A percentile compares a stretch with the other conserved stretches of the same genome.
Evolutionary conservation across 2,797 vertebrate species (phyloP).

Genomic region (Leptoclinus maculatus): DNA sequence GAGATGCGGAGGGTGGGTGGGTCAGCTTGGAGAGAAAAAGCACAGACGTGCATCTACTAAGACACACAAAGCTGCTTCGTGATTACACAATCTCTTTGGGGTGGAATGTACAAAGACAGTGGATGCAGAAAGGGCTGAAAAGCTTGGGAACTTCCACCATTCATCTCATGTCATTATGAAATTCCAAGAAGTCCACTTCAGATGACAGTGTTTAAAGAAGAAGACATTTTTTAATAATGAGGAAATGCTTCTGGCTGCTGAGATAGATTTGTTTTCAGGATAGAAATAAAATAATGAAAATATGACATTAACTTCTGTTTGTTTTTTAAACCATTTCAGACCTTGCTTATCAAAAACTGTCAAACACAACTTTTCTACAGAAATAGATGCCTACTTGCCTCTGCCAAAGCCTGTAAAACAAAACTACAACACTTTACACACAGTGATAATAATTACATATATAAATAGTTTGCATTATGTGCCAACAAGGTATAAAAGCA

Average conservation of each 20-base stretch:
- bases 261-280: constrained; percentile 43
- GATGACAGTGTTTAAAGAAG: constrained; percentile 18
- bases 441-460: background rate
- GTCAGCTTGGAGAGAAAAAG: constrained; percentile 44
- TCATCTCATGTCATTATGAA: constrained; percentile 46
- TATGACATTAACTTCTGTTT: background rate
- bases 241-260: constrained; percentile 9
- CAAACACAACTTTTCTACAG: constrained; percentile 21
- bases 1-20: constrained; percentile 52
- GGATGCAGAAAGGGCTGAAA: background rate
- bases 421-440: background rate
- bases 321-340: constrained; percentile 45
- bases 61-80: constrained; percentile 34
- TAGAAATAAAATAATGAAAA: constrained; percentile 20
- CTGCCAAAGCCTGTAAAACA: background rate
- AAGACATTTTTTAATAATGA: constrained; percentile 51
- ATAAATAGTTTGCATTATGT: background rate
- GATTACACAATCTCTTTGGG: constrained; percentile 14
- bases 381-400: background rate
- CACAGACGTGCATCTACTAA: constrained; percentile 28
- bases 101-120: constrained; percentile 28
- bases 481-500: background rate
- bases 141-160: constrained; percentile 28
- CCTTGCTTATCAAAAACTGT: constrained; percentile 48
- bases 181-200: constrained; percentile 44